These are phyloP conservation scores for Apomyelois bistriatella DNA, from an alignment of 2,888 invertebrate species.

Conservation along the genomic window DNA sequence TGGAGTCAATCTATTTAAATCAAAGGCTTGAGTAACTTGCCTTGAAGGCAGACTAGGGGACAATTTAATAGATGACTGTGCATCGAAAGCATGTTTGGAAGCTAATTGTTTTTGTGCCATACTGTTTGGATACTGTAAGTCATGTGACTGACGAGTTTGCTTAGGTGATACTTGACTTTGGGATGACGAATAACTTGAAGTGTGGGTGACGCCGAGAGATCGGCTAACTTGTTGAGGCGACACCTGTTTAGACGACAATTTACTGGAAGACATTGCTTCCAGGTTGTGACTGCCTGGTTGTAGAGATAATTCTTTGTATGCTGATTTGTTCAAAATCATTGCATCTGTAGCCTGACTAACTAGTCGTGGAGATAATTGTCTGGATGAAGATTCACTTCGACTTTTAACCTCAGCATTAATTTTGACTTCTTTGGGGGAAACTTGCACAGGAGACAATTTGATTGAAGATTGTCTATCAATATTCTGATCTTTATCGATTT, in stretches of 20 bases:
- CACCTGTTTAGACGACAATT: not conserved
- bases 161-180: not conserved
- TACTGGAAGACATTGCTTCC: not conserved
- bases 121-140: not conserved
- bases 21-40: not conserved
- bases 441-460: not conserved
- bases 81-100: not conserved
- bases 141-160: not conserved
- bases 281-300: not conserved
- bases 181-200: not conserved
- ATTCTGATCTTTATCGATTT: not conserved
- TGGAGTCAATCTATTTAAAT: not conserved
- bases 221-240: not conserved
- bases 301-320: not conserved
- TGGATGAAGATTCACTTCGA: not conserved
- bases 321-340: not conserved
- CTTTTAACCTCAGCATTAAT: not conserved
- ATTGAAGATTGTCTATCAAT: not conserved
- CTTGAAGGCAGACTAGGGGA: not conserved
- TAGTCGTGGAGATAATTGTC: not conserved
- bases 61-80: not conserved
- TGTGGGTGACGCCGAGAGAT: not conserved
- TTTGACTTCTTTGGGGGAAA: not conserved
- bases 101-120: not conserved
- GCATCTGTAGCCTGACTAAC: not conserved